Evolutionary conservation across 64 coral and sea anemone species (phyloP).

Genomic region (Montipora sp.): DNA sequence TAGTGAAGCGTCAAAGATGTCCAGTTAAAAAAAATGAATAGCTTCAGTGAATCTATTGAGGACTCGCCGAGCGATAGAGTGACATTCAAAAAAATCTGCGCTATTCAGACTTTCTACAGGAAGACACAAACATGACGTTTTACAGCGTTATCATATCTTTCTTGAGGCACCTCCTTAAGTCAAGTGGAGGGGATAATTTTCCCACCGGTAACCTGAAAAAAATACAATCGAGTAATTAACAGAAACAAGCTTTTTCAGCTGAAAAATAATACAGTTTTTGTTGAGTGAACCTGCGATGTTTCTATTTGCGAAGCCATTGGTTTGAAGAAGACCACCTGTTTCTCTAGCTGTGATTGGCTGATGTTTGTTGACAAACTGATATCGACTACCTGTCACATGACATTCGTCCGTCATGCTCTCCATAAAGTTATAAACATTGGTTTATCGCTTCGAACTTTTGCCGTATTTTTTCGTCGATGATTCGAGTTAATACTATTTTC

Average conservation of each 20-base stretch:
- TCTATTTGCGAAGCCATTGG: slow-evolving; percentile 35
- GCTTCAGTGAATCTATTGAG: too few relatives aligned
- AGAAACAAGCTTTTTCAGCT: neutral
- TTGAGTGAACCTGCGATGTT: neutral
- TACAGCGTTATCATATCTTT: neutral
- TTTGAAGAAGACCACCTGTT: slow-evolving; percentile 32
- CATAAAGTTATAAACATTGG: slow-evolving; percentile 30
- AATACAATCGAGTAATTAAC: slow-evolving; percentile 29
- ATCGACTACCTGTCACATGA: slow-evolving; percentile 25
- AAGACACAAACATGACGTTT: neutral
- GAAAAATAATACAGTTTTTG: slow-evolving; percentile 8
- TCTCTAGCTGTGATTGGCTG: slow-evolving; percentile 14
- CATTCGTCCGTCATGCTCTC: neutral
- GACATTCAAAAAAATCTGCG: neutral
- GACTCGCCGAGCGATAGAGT: neutral
- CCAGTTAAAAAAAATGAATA: neutral
- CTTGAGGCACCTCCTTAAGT: neutral
- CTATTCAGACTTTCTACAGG: neutral
- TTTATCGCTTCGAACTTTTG: neutral
- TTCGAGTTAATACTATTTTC: neutral
- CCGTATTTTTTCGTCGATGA: neutral
- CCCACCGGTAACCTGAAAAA: slow-evolving; percentile 26
- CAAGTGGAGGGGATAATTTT: slow-evolving; percentile 30
- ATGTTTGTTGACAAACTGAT: slow-evolving; percentile 29
- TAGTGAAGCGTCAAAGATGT: neutral